A percentile compares a stretch with the other conserved stretches of the same genome.
phyloP scores from a whole-genome alignment of 1,140 invertebrate genomes.

The Ceratina japonica region DNA sequence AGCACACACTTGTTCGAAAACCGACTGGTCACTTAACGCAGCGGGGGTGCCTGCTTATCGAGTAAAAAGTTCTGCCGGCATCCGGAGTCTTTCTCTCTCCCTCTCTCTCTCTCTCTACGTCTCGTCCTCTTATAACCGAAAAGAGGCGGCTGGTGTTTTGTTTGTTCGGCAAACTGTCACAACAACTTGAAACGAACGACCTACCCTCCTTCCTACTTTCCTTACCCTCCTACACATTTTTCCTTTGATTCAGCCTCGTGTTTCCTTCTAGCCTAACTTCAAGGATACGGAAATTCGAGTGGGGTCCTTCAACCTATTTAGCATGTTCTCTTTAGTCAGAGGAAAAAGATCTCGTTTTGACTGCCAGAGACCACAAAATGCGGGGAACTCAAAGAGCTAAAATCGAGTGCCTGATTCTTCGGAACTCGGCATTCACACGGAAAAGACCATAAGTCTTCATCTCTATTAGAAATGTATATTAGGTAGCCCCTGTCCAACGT shows the following conservation, averaged over 20 bases:
- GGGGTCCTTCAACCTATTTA: constrained; percentile 46
- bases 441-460: too few relatives aligned
- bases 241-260: too few relatives aligned
- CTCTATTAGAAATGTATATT: too few relatives aligned
- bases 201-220: constrained; percentile 20
- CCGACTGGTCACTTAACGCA: constrained; percentile 67
- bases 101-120: not conserved
- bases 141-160: constrained; percentile 60
- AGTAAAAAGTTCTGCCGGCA: constrained; percentile 50
- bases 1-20: constrained; percentile 60
- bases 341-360: not conserved
- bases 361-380: not conserved
- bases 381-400: not conserved
- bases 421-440: too few relatives aligned
- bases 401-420: not conserved
- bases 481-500: not conserved
- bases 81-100: constrained; percentile 24
- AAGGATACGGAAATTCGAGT: constrained; percentile 65
- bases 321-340: constrained; percentile 31
- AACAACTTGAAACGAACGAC: constrained; percentile 66
- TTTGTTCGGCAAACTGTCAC: constrained; percentile 73
- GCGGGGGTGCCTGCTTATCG: constrained; percentile 55
- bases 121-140: not conserved
- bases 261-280: not conserved
- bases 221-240: not conserved